Base-by-base conservation (phyloP, 2,113 vertebrate genomes). In the Leptobrachium ailaonicum region DNA sequence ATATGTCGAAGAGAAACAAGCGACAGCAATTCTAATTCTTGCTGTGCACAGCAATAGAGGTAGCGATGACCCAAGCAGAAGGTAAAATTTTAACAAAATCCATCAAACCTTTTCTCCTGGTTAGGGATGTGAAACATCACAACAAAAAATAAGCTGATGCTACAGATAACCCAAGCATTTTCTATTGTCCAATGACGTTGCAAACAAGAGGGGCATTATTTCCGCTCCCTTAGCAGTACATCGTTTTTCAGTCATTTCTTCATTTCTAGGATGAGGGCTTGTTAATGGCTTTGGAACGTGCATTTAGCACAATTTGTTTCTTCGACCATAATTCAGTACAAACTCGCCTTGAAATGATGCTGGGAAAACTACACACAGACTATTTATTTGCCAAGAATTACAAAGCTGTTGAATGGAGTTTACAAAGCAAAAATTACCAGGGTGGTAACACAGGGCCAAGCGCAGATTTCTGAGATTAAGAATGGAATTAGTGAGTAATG, bases 281-380 rank as follows among this genome's bases (percentile, higher is more conserved):
- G 13, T 7, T 20, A 64, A 9, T 40, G 62, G 60, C 60, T 62
- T 14, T 62, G 60, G 56, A 60, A 14, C 56, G 3, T 60, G 56
- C 56, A 60, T 60, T 60, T 60, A 60, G 56, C 56, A 60, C 56
- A 60, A 60, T 60, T 60, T 60, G 56, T 60, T 60, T 60, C 56
- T 60, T 60, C 56, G 9, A 3, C 56, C 56, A 14, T 60, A 11
- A 60, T 60, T 60, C 56, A 60, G 62, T 64, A 40, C n/a, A 64
- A 64, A 64, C 62, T 4, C 40, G 62, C 20, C 62, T 64, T 64
- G 9, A 6, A 64, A 40, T 40, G 62, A 20, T 20, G 32, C n/a
- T 40, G 6, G n/a, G 62, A 64, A 64, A 32, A 64, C 62, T 20
- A 32, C 62, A 8, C 20, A 40, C n/a, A 64, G 62, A 40, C 62